These are phyloP conservation scores for Proctacanthus coquilletti DNA, from an alignment of 1,140 invertebrate species.

Conservation along the genomic window DNA sequence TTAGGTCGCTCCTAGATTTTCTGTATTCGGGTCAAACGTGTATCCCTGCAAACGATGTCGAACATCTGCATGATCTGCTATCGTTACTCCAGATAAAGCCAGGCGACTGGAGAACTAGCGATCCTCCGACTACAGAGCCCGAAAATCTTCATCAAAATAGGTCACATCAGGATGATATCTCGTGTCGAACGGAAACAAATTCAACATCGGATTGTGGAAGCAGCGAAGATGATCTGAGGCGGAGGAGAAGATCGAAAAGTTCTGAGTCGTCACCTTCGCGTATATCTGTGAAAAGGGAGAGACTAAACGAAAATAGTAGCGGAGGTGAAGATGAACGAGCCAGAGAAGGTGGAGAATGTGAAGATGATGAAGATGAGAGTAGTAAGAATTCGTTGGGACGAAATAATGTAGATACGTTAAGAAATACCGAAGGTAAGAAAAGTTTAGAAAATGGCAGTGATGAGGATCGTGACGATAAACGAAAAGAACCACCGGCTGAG, in stretches of 20 bases:
- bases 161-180: background rate
- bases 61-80: conserved; percentile 63
- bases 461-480: background rate
- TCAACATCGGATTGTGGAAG: background rate
- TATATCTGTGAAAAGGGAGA: conserved; percentile 1
- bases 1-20: conserved; percentile 64
- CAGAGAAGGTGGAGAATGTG: conserved; percentile 38
- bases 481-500: conserved; percentile 1
- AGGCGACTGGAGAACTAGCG: conserved; percentile 42
- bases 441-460: background rate
- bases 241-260: conserved; percentile 1
- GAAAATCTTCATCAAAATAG: background rate
- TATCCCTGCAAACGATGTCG: conserved; percentile 62
- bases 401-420: conserved; percentile 18
- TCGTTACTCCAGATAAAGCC: conserved; percentile 69
- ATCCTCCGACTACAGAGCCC: conserved; percentile 19
- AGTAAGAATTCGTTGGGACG: conserved; percentile 33
- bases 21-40: conserved; percentile 71
- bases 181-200: background rate
- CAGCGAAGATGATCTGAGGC: background rate
- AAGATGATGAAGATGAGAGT: conserved; percentile 35
- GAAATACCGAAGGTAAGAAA: conserved; percentile 27
- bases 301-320: conserved; percentile 4
- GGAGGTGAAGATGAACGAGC: conserved; percentile 33
- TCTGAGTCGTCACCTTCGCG: conserved; percentile 2